Base-by-base conservation (phyloP, 1,140 invertebrate genomes). In the Hylaeus volcanicus region DNA sequence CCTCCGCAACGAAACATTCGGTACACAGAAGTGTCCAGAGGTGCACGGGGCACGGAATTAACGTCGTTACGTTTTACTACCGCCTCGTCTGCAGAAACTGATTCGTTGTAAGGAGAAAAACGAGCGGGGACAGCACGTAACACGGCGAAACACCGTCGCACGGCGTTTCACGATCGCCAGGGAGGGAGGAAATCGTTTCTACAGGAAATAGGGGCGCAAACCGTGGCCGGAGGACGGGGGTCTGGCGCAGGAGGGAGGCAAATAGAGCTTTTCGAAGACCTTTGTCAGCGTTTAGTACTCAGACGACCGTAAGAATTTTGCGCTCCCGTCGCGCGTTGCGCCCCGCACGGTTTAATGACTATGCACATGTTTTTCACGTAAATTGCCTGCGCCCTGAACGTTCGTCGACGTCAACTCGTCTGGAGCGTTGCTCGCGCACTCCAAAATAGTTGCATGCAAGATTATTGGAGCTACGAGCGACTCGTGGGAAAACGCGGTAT, bases 81-180 rank as follows among this genome's bases (percentile, higher is more conserved):
- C 74, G 74, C 86, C 85, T 86, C 73, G 84, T 87, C 85, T 84
- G 77, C 85, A 86, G 81, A 86, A 87, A 86, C 78, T 70, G 85
- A 87, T 87, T 84, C 86, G 84, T 87, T 87, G 85, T 87, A 85
- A 87, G 86, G 64, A 84, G 82, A 77, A 84, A 80, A 82, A 82
- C 72, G 74, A 74, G n/a, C 68, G 73, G 55, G 64, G 73, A 71
- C 53, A 70, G 84, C 84, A 81, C 85, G 84, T 86, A 86, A 86
- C 84, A 74, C 72, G 80, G 61, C 70, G 73, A 83, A 83, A 86
- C 69, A 86, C 15, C 81, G 68, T 63, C 74, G 60, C 80, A 53
- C 43, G 45, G 71, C 63, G 77, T 83, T 83, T 81, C 84, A 80
- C 77, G 85, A 86, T 83, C 75, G 63, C 11, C 8, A 8, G 39